Conservation (phyloP, 2,113 vertebrate species). For the Pardalotus punctatus region DNA sequence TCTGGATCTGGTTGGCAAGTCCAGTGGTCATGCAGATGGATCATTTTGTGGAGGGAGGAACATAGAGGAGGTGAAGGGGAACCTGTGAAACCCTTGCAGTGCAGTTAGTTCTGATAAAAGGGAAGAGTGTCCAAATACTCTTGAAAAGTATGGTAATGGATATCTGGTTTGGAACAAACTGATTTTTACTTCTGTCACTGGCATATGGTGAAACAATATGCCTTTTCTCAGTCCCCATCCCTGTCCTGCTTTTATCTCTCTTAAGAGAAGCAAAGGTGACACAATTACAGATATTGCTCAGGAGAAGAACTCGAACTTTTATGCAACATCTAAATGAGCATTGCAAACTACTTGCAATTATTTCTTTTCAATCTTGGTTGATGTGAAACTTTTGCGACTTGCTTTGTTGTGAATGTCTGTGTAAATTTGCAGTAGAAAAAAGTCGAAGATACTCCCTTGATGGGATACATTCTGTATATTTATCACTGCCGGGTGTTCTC, state of each 20-base stretch:
- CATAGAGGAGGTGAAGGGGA: background rate
- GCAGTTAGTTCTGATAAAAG: background rate
- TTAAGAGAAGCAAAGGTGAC: background rate
- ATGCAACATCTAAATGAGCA: background rate
- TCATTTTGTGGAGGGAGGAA: background rate
- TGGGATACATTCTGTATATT: background rate
- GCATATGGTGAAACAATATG: background rate
- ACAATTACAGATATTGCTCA: background rate
- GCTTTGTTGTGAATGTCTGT: background rate
- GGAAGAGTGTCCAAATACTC: background rate
- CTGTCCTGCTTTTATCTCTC: background rate
- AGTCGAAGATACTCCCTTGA: background rate
- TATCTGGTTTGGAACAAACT: background rate
- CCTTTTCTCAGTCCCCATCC: background rate
- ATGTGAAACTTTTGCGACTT: background rate
- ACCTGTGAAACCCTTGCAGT: background rate
- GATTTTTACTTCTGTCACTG: background rate
- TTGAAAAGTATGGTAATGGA: background rate
- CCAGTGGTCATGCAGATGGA: background rate
- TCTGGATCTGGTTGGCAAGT: background rate
- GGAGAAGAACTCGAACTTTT: background rate
- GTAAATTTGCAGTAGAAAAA: background rate
- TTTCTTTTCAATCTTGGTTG: background rate
- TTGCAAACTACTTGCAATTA: background rate
- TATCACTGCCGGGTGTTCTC: background rate